Evolutionary conservation across 2,113 vertebrate genomes (phyloP), one percentile per base, ranked within the genome.

Genomic region (Glareola pratincola): DNA sequence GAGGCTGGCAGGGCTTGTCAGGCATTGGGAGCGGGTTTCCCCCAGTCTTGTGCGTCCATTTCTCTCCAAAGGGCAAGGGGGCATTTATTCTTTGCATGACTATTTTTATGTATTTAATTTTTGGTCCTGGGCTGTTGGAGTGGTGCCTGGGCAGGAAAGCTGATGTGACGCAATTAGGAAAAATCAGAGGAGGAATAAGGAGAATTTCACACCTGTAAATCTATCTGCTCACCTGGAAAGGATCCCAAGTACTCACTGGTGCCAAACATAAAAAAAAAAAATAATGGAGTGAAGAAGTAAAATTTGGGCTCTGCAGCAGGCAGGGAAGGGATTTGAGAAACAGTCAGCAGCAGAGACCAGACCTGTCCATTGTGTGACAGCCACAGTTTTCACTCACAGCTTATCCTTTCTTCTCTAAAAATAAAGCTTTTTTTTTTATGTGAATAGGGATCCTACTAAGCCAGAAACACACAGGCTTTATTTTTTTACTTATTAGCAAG

Each of bases 351-450:
- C 37, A 82, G 26, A 87, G 59, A 39, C 80, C 43, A 92, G 66
- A 94, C 90, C 79, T 92, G 62, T 87, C 81, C 78, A 37, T 93
- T 88, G 84, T 85, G 82, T 75, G 64, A 85, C 63, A 76, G 64
- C 66, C 81, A 66, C 68, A 71, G 80, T 60, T 91, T 87, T 84
- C 37, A 73, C 92, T 94, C 86, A 64, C 59, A 84, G 71, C 72
- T 95, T 69, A 90, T 80, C 79, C 63, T 80, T 86, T 85, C 80
- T 92, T 79, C 90, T 93, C 79, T 79, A 93, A 91, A 95, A 97
- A 93, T 85, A 90, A 96, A 93, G 47, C 16, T 26, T 95, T 92
- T 90, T 26, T 95, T 92, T 90, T n/a, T 50, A 71, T 69, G 59
- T 85, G 67, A 73, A 59, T 43, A 88, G 73, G 82, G 53, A 87